Base-by-base conservation (phyloP, 2,888 invertebrate species). In the Dynastes hyllus region DNA sequence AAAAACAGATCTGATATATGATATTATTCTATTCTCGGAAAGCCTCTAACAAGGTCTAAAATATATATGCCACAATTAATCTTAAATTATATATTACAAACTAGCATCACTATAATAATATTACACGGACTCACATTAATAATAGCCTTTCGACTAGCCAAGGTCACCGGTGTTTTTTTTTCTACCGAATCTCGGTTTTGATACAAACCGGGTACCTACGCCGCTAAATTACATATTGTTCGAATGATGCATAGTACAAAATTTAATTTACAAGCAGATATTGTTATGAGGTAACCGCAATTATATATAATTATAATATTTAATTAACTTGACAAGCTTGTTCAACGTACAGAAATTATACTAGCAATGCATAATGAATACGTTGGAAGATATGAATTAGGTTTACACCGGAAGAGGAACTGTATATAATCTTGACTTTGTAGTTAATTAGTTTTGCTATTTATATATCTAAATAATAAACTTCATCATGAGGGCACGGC, bases 281-380 rank as follows among this genome's bases (percentile, higher is more conserved):
- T 63, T 63, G 63, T 63, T 63, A 63, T 11, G 27, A 63, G 11
- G 9, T 13, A 29, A 63, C 32, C 63, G 29, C 67, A 67, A 67
- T 67, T 67, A 67, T 50, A 45, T 50, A 67, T 50, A 67, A 67
- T 67, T 67, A 50, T 50, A 29, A 45, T 45, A 9, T 45, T 45
- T 67, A 67, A 67, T 67, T 67, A 67, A 45, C 50, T 50, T 67
- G 45, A 67, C 67, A 67, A 67, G 45, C 67, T 50, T 4, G 67
- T 67, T 67, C 45, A 5, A 50, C 45, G 11, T 8, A 67, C 45
- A 50, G 45, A 67, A 67, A 67, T 67, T 67, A 67, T 27, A 45
- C 45, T 2, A 50, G 40, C 6, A 45, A 11, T 11, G 45, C 22
- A 22, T 16, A 67, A 67, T 63, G n/a, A 63, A 29, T 63, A 29